These are phyloP conservation scores for Agapornis canus DNA, from an alignment of 2,797 vertebrate species.

Conservation along the genomic window DNA sequence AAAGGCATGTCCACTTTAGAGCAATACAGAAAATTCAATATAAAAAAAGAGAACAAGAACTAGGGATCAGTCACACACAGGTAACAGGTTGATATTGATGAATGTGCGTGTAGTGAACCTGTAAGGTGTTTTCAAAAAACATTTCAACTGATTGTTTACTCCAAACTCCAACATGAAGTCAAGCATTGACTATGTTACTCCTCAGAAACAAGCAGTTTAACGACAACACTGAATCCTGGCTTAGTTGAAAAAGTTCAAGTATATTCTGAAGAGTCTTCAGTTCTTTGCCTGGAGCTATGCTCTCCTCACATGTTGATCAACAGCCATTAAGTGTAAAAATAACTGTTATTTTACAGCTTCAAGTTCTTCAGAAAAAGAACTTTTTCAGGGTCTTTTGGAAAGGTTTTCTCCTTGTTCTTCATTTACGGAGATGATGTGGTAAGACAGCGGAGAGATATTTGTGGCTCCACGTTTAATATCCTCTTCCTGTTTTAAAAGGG, in stretches of 20 bases:
- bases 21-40: background rate
- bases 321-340: background rate
- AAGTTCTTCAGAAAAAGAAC: background rate
- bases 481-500: constrained; percentile 69
- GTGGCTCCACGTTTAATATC: constrained; percentile 58
- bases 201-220: constrained; percentile 8
- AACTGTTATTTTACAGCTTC: background rate
- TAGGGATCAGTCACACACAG: background rate
- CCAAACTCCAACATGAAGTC: constrained; percentile 17
- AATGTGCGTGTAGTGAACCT: background rate
- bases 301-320: background rate
- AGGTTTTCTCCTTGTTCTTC: background rate
- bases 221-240: background rate
- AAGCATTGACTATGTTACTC: constrained; percentile 2
- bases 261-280: constrained; percentile 2
- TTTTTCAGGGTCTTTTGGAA: background rate
- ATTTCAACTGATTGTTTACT: background rate
- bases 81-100: background rate
- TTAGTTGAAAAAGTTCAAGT: constrained; percentile 2
- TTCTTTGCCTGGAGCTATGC: background rate
- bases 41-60: background rate
- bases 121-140: background rate
- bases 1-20: background rate
- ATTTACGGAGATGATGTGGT: background rate
- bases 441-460: background rate